Conservation (phyloP, 2,797 vertebrate genomes). For the Psittacula echo region DNA sequence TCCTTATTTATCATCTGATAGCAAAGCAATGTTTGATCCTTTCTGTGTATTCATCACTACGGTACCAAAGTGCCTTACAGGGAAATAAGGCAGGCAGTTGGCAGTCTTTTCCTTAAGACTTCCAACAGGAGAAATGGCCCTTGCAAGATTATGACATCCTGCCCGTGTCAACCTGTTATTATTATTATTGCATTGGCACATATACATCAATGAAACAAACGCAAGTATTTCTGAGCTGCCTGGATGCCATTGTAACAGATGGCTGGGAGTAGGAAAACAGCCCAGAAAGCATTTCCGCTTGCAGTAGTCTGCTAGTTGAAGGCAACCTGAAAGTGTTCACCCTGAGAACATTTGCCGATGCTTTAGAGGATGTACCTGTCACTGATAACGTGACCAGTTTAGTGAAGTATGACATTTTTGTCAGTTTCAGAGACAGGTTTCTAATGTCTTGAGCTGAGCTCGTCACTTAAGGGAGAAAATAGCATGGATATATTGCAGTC, state of each 20-base stretch:
- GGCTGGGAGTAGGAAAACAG: background rate
- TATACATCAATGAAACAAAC: background rate
- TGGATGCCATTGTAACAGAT: slow-evolving; percentile 36
- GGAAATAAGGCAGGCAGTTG: background rate
- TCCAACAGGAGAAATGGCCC: background rate
- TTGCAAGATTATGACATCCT: background rate
- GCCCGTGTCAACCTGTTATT: background rate
- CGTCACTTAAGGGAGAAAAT: background rate
- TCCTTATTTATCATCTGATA: background rate
- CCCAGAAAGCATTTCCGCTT: background rate
- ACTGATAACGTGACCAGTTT: background rate
- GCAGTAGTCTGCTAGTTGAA: background rate
- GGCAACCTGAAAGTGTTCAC: background rate
- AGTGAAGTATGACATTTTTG: background rate
- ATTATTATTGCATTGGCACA: background rate
- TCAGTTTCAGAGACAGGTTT: background rate
- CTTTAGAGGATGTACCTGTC: background rate
- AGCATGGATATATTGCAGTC: background rate
- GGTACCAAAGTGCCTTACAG: background rate
- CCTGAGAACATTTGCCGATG: background rate
- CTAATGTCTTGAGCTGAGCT: background rate
- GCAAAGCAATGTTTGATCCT: background rate
- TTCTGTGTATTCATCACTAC: background rate
- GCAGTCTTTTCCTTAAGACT: slow-evolving; percentile 4
- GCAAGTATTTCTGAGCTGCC: background rate